Evolutionary conservation across 2,113 vertebrate species (phyloP).

Genomic region (Calypte anna): DNA sequence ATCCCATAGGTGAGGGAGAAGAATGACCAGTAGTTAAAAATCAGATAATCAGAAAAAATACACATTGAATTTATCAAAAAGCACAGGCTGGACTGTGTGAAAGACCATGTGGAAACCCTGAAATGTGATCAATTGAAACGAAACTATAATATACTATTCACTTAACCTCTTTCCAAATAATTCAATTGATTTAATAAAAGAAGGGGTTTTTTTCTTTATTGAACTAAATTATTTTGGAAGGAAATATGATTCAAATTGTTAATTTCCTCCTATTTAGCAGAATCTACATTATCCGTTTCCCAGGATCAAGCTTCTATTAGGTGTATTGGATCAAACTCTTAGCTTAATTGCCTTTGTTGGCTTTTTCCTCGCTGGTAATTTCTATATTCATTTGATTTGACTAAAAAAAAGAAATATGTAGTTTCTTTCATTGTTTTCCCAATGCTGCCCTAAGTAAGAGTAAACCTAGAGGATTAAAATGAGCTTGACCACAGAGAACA

Average conservation of each 20-base stretch:
- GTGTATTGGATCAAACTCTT: conserved; percentile 1
- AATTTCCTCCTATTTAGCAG: conserved; percentile 29
- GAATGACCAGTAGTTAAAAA: not conserved
- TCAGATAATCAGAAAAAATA: not conserved
- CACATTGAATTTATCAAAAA: not conserved
- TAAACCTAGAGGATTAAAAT: not conserved
- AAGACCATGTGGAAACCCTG: not conserved
- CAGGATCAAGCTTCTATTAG: conserved; percentile 22
- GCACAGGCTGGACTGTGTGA: not conserved
- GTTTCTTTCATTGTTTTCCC: not conserved
- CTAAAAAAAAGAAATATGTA: not conserved
- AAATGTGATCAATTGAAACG: not conserved
- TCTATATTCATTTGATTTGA: not conserved
- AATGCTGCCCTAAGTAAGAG: not conserved
- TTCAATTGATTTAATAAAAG: conserved; percentile 8
- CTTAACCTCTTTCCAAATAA: conserved; percentile 24
- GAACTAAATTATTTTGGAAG: not conserved
- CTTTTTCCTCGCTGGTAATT: conserved; percentile 27
- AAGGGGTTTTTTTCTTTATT: conserved; percentile 1
- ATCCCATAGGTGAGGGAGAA: not conserved
- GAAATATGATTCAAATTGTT: conserved; percentile 44
- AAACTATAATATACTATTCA: not conserved
- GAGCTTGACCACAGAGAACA: not conserved
- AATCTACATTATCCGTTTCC: not conserved
- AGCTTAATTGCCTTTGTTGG: not conserved